These are phyloP conservation scores for Ephydatia muelleri DNA, from an alignment of 37 sponge, comb jelly and placozoan species.

Conservation along the genomic window DNA sequence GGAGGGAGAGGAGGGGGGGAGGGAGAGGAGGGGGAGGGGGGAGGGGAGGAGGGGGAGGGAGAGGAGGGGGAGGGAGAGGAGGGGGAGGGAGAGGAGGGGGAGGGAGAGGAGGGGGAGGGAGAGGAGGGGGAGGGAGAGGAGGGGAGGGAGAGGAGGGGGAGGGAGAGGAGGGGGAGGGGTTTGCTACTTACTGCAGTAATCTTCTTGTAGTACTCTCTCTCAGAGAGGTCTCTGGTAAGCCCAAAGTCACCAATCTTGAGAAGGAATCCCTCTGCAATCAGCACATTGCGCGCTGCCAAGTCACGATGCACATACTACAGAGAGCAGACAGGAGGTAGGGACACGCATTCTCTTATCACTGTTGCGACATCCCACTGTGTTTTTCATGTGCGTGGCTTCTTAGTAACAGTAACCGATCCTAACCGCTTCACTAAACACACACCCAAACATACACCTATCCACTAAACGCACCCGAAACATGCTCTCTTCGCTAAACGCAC, in stretches of 20 bases:
- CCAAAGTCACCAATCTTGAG: slow-evolving; percentile 84
- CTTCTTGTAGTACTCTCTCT: slow-evolving; percentile 70
- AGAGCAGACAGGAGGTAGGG: background rate
- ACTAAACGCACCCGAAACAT: background rate
- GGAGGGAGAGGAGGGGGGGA: too few species aligned
- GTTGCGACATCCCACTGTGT: background rate
- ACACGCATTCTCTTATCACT: background rate
- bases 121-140: too few species aligned
- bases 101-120: too few species aligned
- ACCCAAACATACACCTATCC: background rate
- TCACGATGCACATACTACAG: slow-evolving; percentile 73
- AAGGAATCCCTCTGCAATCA: slow-evolving; percentile 68
- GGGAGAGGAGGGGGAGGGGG: too few species aligned
- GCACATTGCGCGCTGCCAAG: slow-evolving; percentile 80
- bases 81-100: too few species aligned
- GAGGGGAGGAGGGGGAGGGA: too few species aligned
- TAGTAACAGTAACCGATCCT: background rate
- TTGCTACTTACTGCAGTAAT: slow-evolving; percentile 49
- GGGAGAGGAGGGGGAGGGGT: too few species aligned
- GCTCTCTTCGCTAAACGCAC: background rate
- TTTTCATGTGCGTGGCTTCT: background rate
- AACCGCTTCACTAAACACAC: background rate
- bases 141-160: too few species aligned
- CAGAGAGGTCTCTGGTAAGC: slow-evolving; percentile 58
- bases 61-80: too few species aligned